These are phyloP conservation scores for Dynastes grantii DNA, from an alignment of 2,888 invertebrate genomes.

Conservation along the genomic window DNA sequence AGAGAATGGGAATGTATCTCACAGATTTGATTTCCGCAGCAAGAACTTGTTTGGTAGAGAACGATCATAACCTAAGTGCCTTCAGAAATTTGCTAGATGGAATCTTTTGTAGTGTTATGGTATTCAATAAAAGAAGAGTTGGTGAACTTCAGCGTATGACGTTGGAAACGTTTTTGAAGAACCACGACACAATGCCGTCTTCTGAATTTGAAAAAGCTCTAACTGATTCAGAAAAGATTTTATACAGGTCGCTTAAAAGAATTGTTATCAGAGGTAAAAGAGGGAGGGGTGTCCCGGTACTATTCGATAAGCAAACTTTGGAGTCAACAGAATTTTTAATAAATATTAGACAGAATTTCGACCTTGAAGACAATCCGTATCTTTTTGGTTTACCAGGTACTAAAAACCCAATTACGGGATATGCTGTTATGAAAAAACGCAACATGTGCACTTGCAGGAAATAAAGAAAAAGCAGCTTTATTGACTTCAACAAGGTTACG, in stretches of 20 bases:
- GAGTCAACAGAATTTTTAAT: slow-evolving; percentile 38
- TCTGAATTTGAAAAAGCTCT: slow-evolving; percentile 39
- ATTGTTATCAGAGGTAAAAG: slow-evolving; percentile 48
- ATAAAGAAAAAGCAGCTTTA: slow-evolving; percentile 33
- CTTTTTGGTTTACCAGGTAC: slow-evolving; percentile 46
- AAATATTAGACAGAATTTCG: slow-evolving; percentile 24
- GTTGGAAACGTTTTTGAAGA: not conserved
- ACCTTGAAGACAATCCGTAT: slow-evolving; percentile 22
- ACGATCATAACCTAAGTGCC: not conserved
- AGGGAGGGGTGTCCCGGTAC: slow-evolving; percentile 46
- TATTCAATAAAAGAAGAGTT: slow-evolving; percentile 19
- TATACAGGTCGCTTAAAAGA: slow-evolving; percentile 36
- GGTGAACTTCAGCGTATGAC: slow-evolving; percentile 1
- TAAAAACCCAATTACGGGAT: slow-evolving; percentile 31
- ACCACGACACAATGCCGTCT: not conserved
- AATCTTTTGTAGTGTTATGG: slow-evolving; percentile 14
- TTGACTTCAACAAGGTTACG: slow-evolving; percentile 47
- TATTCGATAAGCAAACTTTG: slow-evolving; percentile 37
- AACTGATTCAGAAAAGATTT: slow-evolving; percentile 26
- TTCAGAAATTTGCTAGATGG: slow-evolving; percentile 10
- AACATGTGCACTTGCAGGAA: slow-evolving; percentile 25
- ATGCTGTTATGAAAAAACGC: slow-evolving; percentile 45
- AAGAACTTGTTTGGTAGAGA: not conserved
- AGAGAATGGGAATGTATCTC: slow-evolving; percentile 5
- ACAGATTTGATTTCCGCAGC: not conserved